Base-by-base conservation (phyloP, 1,140 invertebrate species). In the Protaetia brevitarsis region DNA sequence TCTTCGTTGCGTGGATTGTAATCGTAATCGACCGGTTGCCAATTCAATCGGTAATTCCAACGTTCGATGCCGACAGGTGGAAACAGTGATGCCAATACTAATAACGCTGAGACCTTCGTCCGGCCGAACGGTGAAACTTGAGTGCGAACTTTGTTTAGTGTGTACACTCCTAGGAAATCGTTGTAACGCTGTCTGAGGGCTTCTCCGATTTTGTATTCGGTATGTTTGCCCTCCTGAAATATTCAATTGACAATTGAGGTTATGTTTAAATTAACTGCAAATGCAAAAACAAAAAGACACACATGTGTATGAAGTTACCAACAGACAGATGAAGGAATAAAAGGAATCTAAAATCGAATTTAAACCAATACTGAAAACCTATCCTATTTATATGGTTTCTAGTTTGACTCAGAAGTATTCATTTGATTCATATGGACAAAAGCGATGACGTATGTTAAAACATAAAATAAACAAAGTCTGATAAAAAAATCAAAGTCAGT, bases 41-140 rank as follows among this genome's bases (percentile, higher is more conserved):
- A 81, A 10, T 74, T 65, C 0, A 80, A 21, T 4, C 26, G n/a
- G 0, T 58, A 3, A 34, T 73, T 67, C 79, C 78, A 81, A 16
- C 27, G 68, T 70, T 79, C 57, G 26, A 21, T n/a, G 2, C 13
- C 27, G 2, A 16, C 3, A 3, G 80, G 79, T 4, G 78, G 78
- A 72, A 73, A 81, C 2, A 80, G 57, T 7, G 72, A 68, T 1
- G 77, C 73, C 1, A 80, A 69, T 6, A 80, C 78, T 4, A 80
- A 68, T 62, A 77, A 71, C 0, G 76, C 66, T 1, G 77, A 76
- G 69, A 86, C 84, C 64, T 87, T 78, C 19, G 87, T 85, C 30
- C 88, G 69, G 26, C 84, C 78, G n/a, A 80, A 80, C 65, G 85
- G 81, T 0, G 88, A 87, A 37, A 84, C 85, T 21, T 79, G 75